Evolutionary conservation across 23 tunicate genomes (phyloP).

Genomic region (Ascidia mentula): DNA sequence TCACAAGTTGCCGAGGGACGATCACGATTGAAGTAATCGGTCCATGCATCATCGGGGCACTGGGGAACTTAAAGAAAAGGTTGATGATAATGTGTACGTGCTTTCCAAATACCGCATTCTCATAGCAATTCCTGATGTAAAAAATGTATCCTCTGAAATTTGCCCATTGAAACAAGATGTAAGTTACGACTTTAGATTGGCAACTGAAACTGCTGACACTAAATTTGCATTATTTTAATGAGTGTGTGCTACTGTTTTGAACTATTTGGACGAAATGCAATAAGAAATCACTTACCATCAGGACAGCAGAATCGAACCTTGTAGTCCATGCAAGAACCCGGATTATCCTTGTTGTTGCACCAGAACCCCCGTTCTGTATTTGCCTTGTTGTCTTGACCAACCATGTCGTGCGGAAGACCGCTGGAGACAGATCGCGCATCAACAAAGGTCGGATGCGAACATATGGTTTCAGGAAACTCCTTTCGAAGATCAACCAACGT

Average conservation of each 20-base stretch:
- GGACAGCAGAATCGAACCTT: background rate
- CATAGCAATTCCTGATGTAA: too few species aligned
- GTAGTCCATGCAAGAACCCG: background rate
- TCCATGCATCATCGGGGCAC: background rate
- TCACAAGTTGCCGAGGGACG: background rate
- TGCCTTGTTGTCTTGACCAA: background rate
- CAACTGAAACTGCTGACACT: too few species aligned
- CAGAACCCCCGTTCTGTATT: background rate
- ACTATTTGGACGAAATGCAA: too few species aligned
- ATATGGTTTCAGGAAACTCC: background rate
- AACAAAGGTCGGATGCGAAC: background rate
- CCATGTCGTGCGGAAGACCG: background rate
- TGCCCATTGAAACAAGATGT: too few species aligned
- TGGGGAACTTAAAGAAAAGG: slow-evolving; percentile 2
- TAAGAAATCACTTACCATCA: background rate
- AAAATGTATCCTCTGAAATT: too few species aligned
- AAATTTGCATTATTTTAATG: too few species aligned
- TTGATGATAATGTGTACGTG: too few species aligned
- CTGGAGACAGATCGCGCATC: background rate
- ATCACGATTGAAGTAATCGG: background rate
- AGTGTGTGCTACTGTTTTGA: too few species aligned
- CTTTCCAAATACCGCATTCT: too few species aligned
- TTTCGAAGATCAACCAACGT: background rate
- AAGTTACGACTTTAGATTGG: too few species aligned
- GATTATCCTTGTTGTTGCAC: background rate